Evolutionary conservation across 2,888 invertebrate species (phyloP).

Genomic region (Ephialtes manifestator): DNA sequence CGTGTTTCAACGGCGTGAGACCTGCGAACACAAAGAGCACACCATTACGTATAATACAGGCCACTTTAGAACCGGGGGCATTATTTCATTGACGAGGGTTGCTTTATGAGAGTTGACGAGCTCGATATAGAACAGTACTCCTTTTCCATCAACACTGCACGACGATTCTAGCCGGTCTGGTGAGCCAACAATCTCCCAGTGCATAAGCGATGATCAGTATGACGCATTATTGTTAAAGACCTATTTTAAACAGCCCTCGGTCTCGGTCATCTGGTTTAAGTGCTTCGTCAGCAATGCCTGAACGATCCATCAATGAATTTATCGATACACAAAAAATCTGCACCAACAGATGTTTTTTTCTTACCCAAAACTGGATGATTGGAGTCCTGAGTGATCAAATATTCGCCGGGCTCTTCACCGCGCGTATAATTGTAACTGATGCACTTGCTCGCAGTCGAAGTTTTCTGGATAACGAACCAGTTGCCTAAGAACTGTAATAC

Average conservation of each 20-base stretch:
- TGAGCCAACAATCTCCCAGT: slow-evolving; percentile 29
- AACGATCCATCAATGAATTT: neutral
- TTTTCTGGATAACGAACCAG: slow-evolving; percentile 95
- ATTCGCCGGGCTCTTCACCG: slow-evolving; percentile 90
- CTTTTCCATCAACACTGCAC: slow-evolving; percentile 49
- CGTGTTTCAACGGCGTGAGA: slow-evolving; percentile 92
- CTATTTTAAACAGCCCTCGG: slow-evolving; percentile 42
- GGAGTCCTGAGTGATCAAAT: slow-evolving; percentile 91
- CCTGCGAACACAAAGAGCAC: slow-evolving; percentile 83
- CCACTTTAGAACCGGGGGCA: slow-evolving; percentile 76
- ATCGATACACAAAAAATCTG: neutral
- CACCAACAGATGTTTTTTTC: slow-evolving; percentile 5
- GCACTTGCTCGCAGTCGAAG: slow-evolving; percentile 93
- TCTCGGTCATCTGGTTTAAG: slow-evolving; percentile 40
- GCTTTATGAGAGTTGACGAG: slow-evolving; percentile 73
- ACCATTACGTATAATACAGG: slow-evolving; percentile 79
- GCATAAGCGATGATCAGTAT: slow-evolving; percentile 62
- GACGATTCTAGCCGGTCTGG: slow-evolving; percentile 20
- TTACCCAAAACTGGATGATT: slow-evolving; percentile 87
- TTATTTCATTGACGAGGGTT: slow-evolving; percentile 76
- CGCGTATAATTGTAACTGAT: slow-evolving; percentile 92
- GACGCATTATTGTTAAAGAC: slow-evolving; percentile 62
- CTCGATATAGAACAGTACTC: slow-evolving; percentile 42
- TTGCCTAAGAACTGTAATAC: slow-evolving; percentile 90
- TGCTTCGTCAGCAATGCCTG: slow-evolving; percentile 37